Evolutionary conservation across 2,888 invertebrate species (phyloP).

Genomic region (Lycaena phlaeas): DNA sequence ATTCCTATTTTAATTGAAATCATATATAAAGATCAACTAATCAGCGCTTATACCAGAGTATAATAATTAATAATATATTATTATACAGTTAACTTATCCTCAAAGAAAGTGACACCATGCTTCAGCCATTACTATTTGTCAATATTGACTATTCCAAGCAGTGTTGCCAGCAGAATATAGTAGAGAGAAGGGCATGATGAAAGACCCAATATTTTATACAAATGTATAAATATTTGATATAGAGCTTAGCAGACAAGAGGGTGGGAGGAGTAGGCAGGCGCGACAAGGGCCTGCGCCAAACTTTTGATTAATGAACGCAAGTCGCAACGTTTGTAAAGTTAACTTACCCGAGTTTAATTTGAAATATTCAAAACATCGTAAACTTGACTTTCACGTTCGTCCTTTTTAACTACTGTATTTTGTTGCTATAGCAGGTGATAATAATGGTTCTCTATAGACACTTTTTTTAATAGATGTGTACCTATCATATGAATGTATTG

Average conservation of each 20-base stretch:
- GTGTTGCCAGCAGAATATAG: constrained; percentile 37
- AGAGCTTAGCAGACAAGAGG: constrained; percentile 40
- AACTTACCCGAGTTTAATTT: constrained; percentile 55
- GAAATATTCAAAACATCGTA: constrained; percentile 55
- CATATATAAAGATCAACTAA: constrained; percentile 22
- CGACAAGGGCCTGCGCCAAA: constrained; percentile 61
- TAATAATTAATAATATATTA: too few species aligned
- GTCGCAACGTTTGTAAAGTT: constrained; percentile 64
- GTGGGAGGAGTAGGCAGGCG: constrained; percentile 38
- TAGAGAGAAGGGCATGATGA: constrained; percentile 28
- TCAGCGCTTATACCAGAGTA: too few species aligned
- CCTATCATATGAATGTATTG: too few species aligned
- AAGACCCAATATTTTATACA: constrained; percentile 38
- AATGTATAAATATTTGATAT: constrained; percentile 23
- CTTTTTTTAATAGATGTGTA: too few species aligned
- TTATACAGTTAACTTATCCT: too few species aligned
- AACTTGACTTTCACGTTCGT: constrained; percentile 32
- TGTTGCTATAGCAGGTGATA: constrained; percentile 2
- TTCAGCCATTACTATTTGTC: constrained; percentile 55
- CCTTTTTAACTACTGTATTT: constrained; percentile 1
- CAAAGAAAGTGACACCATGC: constrained; percentile 36
- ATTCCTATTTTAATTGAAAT: constrained; percentile 26
- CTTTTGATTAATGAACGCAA: constrained; percentile 73
- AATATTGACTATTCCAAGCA: constrained; percentile 42
- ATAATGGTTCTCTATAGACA: too few species aligned